Base-by-base conservation (phyloP, 2,888 invertebrate genomes). In the Petrolisthes cinctipes region DNA sequence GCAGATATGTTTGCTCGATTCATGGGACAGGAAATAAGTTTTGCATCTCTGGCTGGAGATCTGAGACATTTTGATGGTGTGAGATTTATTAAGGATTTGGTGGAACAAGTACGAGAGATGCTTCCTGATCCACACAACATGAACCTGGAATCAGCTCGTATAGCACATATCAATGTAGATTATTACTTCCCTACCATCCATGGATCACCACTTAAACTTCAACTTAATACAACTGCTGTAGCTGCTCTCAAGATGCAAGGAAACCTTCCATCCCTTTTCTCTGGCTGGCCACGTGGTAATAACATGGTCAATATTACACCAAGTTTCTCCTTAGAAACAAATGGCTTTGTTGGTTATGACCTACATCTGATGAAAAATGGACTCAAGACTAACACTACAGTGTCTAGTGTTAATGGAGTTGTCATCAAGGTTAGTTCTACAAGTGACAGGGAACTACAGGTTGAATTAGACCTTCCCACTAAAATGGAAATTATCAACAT, bases 1-100 rank as follows among this genome's bases (percentile, higher is more conserved):
- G 53, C 84, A 11, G 88, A 89, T 66, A 11, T 83, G 9, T 90
- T 90, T 37, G 66, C 71, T 51, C 88, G 88, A 53, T 78, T 89
- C 17, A 83, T 90, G 86, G 90, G 90, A 54, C 89, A 90, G 71
- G 90, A 90, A 82, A 80, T 85, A n/a, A 57, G n/a, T 9, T 90
- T 83, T 61, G 73, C 76, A 20, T 86, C 82, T 51, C 23, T 87
- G 23, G 37, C 83, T 14, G 53, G 76, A n/a, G 68, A 86, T 20
- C 71, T 84, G 71, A 78, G 85, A 20, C 66, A 85, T 51, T 68
- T 81, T 23, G 81, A 71, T 54, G 57, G 23, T 5, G 82, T 82
- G 20, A n/a, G 23, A 20, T 76, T 78, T 20, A 53, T 82, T n/a
- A n/a, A 57, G 9, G 75, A 80, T 66, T 0, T 87, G 23, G 51